Conservation (phyloP, 2,113 vertebrate genomes). For the Hydropotes inermis region DNA sequence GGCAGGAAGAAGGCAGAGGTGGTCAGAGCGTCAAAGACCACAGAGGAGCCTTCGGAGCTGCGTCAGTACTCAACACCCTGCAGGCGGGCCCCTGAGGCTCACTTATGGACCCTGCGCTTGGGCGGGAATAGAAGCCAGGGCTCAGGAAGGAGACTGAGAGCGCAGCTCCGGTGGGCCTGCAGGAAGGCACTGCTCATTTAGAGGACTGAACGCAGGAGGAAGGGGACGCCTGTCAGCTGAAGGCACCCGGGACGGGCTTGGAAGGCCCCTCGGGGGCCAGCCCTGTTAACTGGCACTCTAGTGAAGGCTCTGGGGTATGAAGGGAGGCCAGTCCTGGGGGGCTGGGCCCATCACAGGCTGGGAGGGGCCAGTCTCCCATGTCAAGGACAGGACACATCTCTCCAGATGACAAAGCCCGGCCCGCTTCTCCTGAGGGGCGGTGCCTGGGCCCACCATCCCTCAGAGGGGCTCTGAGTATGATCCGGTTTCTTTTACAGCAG, state of each 20-base stretch:
- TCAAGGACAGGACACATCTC: background rate
- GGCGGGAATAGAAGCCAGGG: background rate
- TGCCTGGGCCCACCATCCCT: fast-evolving
- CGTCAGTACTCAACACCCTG: too few relatives aligned
- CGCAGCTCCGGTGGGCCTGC: fast-evolving
- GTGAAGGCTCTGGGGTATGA: too few relatives aligned
- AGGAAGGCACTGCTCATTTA: fast-evolving
- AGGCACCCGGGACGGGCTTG: fast-evolving
- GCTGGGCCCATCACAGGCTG: too few relatives aligned
- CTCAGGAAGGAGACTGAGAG: background rate
- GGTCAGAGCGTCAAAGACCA: fast-evolving
- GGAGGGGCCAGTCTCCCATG: background rate
- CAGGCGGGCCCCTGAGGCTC: fast-evolving
- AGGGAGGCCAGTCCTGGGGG: background rate
- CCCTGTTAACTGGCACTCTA: background rate
- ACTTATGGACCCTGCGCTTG: fast-evolving
- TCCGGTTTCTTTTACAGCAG: background rate
- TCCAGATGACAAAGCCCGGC: background rate
- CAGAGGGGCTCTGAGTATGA: fast-evolving
- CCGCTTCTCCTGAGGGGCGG: fast-evolving
- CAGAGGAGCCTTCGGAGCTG: fast-evolving
- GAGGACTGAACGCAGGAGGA: background rate
- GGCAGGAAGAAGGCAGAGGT: background rate
- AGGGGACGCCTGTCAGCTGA: background rate
- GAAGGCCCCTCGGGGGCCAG: fast-evolving